Evolutionary conservation across 2,797 vertebrate species (phyloP).

Genomic region (Cichlasoma orientale): DNA sequence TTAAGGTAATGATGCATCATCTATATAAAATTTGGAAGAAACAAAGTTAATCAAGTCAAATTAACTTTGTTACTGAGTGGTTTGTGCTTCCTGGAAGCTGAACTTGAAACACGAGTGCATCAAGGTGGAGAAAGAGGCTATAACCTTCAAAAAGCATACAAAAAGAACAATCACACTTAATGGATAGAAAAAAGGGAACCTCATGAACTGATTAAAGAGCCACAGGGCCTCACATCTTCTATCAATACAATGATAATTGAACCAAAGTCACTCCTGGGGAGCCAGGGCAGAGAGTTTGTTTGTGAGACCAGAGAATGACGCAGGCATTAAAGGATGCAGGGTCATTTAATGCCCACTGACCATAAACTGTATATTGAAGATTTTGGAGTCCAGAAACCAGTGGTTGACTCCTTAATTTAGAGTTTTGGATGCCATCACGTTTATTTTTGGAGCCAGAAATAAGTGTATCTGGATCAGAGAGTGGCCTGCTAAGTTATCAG

Average conservation of each 20-base stretch:
- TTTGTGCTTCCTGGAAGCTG: neutral
- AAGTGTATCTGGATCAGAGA: too few species aligned
- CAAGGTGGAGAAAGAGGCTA: neutral
- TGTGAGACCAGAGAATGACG: neutral
- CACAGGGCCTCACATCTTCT: too few species aligned
- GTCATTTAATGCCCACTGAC: neutral
- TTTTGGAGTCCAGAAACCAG: too few species aligned
- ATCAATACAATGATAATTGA: neutral
- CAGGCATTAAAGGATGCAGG: neutral
- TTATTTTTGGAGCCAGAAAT: too few species aligned
- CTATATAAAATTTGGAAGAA: neutral
- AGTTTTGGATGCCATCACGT: too few species aligned
- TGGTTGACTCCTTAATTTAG: too few species aligned
- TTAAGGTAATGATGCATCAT: too few species aligned
- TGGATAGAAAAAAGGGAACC: neutral
- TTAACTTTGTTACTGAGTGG: neutral
- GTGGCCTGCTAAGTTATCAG: too few species aligned
- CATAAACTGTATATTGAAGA: too few species aligned
- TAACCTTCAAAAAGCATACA: neutral
- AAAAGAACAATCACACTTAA: constrained; percentile 2
- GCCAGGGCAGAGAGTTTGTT: neutral
- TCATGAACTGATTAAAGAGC: neutral
- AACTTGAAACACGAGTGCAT: neutral
- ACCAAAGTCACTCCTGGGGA: neutral
- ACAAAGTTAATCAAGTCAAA: neutral